A percentile compares a stretch with the other conserved stretches of the same genome.
Evolutionary conservation across 2,888 invertebrate genomes (phyloP).

Genomic region (Neoitamus cyanurus): DNA sequence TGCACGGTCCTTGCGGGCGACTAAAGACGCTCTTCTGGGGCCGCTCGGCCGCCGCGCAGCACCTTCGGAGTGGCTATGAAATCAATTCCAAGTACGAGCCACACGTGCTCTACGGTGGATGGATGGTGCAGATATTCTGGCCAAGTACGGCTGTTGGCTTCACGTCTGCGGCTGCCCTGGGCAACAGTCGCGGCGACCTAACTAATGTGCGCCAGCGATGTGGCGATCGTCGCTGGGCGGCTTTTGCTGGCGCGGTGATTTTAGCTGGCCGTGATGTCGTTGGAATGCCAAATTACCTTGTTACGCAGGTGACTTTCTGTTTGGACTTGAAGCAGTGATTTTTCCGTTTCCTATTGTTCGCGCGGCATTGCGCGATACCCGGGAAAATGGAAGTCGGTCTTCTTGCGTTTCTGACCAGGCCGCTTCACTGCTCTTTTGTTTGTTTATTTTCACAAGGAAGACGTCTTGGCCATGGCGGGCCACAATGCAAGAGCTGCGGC

Average conservation of each 20-base stretch:
- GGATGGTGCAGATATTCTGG: not conserved
- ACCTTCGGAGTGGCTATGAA: not conserved
- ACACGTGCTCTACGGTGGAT: not conserved
- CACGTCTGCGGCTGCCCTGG: not conserved
- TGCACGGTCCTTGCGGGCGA: not conserved
- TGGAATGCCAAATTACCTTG: slow-evolving; percentile 29
- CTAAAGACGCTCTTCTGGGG: not conserved
- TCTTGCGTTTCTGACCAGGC: not conserved
- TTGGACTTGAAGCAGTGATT: slow-evolving; percentile 4
- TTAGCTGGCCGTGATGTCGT: not conserved
- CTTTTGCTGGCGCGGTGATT: slow-evolving; percentile 6
- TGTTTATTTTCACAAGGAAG: not conserved
- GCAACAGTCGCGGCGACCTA: not conserved
- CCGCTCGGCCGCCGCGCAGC: not conserved
- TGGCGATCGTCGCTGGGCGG: not conserved
- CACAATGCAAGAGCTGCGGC: not conserved
- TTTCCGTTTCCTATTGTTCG: slow-evolving; percentile 15
- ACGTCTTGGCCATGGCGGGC: not conserved
- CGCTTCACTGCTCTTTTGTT: not conserved
- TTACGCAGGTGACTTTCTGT: slow-evolving; percentile 31
- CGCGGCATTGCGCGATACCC: slow-evolving; percentile 6
- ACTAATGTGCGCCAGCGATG: not conserved
- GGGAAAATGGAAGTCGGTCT: slow-evolving; percentile 9
- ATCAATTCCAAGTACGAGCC: not conserved
- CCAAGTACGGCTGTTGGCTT: not conserved